Base-by-base conservation (phyloP, 1,140 invertebrate species). In the Colletes gigas region DNA sequence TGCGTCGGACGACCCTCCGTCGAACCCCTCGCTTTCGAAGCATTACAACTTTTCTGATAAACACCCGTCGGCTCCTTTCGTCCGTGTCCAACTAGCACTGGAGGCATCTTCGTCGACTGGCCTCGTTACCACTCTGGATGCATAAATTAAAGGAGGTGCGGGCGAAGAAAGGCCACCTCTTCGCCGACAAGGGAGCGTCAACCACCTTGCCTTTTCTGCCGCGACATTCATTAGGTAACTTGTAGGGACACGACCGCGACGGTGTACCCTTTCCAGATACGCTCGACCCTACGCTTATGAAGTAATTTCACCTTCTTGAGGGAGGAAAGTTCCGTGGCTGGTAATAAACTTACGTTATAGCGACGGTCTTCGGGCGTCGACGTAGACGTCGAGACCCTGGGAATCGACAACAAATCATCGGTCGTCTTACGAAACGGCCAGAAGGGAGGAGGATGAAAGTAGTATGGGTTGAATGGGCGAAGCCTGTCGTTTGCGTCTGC, bases 211-310 rank as follows among this genome's bases (percentile, higher is more conserved):
- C 71, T 83, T 72, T 83, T 65, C 47, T 60, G 4, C 60, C 65
- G 63, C 72, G 81, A 83, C 85, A 83, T 83, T 87, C 85, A 81
- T 87, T 86, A 87, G 82, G 83, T 78, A 86, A 69, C 85, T 87
- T 87, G 85, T 87, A 82, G 68, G 50, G 69, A 74, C 75, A 60
- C 78, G 78, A 59, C 73, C 83, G 70, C 84, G 30, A 30, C 30
- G 50, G 83, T 82, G 63, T 62, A 75, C 71, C 57, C 83, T 72
- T 82, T 69, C 79, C 78, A 82, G 71, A 86, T 84, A 84, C 77
- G 68, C 83, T 57, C 70, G 66, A 54, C 78, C 79, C 63, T 39
- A 66, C 83, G 73, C 75, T 86, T 85, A 86, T 85, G 83, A 85
- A 86, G 83, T 86, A 85, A 86, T 86, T 86, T 80, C 57, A 82